These are phyloP conservation scores for Macheiramphus alcinus DNA, from an alignment of 2,113 vertebrate genomes.

Conservation along the genomic window DNA sequence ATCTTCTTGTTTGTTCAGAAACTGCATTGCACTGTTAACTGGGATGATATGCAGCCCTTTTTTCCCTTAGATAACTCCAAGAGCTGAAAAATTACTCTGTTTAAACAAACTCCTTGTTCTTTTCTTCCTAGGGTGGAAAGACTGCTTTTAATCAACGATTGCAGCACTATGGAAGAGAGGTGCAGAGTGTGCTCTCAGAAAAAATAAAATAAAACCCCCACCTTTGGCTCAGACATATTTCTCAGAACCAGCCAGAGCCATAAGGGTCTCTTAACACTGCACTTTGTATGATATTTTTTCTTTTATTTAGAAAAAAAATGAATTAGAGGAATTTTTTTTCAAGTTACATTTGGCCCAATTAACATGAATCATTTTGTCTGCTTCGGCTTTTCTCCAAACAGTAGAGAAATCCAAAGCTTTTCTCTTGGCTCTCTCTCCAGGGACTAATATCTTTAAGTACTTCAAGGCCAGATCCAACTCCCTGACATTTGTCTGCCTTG, in stretches of 20 bases:
- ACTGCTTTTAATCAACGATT: background rate
- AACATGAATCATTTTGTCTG: background rate
- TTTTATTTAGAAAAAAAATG: background rate
- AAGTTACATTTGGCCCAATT: background rate
- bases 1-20: background rate
- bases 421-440: background rate
- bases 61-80: background rate
- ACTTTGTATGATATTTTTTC: background rate
- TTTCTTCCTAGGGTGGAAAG: background rate
- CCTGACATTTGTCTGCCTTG: slow-evolving; percentile 39
- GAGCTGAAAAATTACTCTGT: background rate
- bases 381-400: slow-evolving; percentile 6
- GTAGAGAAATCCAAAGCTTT: slow-evolving; percentile 7
- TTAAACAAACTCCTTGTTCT: slow-evolving; percentile 13
- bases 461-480: background rate
- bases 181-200: background rate
- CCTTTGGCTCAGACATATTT: background rate
- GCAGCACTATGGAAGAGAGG: background rate
- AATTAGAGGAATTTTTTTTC: background rate
- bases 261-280: background rate
- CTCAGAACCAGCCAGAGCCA: background rate
- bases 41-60: background rate
- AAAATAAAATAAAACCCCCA: background rate
- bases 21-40: background rate
- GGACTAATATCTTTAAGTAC: slow-evolving; percentile 18